phyloP scores from a whole-genome alignment of 1,140 invertebrate genomes.

The Drosophila mayri region DNA sequence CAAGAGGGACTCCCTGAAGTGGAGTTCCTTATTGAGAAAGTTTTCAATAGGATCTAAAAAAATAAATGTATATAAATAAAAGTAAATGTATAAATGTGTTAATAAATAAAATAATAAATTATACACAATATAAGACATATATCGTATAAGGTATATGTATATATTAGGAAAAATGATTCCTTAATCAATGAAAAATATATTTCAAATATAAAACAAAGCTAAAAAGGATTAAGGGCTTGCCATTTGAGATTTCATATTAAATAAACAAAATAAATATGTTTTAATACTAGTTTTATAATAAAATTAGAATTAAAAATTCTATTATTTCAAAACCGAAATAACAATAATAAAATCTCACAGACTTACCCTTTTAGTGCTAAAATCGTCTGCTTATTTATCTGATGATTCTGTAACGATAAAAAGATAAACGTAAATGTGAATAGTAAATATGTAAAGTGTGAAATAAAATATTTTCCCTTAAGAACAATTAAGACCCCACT shows the following conservation, averaged over 20 bases:
- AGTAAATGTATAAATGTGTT: background rate
- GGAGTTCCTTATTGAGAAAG: background rate
- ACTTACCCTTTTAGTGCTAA: background rate
- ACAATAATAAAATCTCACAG: background rate
- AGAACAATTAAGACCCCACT: background rate
- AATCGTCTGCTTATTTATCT: background rate
- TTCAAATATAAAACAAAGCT: too few species aligned
- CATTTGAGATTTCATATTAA: too few species aligned
- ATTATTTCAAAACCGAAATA: background rate
- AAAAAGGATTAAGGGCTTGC: too few species aligned
- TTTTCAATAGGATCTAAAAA: background rate
- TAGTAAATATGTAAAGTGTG: constrained; percentile 6
- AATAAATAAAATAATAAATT: too few species aligned
- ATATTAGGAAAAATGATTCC: too few species aligned
- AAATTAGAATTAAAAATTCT: too few species aligned
- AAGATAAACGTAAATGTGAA: background rate
- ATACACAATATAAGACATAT: too few species aligned
- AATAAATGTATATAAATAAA: background rate
- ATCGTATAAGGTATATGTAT: too few species aligned
- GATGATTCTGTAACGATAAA: constrained; percentile 5
- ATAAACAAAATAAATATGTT: too few species aligned
- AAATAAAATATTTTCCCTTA: constrained; percentile 6
- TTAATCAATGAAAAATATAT: too few species aligned
- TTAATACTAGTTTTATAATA: too few species aligned
- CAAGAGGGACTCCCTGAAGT: background rate